Conservation (phyloP, 2,888 invertebrate genomes). For the Coelogynopora nodosa region DNA sequence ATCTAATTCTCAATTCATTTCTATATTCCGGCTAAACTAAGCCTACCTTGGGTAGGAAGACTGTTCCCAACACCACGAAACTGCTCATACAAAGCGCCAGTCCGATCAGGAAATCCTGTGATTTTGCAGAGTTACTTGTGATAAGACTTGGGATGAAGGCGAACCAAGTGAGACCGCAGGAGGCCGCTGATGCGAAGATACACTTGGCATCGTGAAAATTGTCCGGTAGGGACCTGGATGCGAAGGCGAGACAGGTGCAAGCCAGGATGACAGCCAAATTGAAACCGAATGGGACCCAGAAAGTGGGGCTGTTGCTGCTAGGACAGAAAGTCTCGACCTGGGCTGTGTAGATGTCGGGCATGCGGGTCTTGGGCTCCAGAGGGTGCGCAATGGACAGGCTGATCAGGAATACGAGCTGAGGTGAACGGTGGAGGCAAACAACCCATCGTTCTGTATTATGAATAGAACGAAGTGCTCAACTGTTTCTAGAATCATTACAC, state of each 20-base stretch:
- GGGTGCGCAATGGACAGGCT: neutral
- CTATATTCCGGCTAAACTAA: too few species aligned
- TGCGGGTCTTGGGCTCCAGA: neutral
- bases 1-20: too few species aligned
- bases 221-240: neutral
- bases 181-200: neutral
- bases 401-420: neutral
- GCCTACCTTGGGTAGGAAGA: neutral
- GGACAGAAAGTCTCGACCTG: neutral
- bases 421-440: too few species aligned
- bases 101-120: neutral
- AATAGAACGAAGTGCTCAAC: too few species aligned
- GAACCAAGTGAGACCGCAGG: neutral
- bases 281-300: neutral
- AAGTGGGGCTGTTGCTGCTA: neutral
- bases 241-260: neutral
- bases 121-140: neutral
- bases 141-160: neutral
- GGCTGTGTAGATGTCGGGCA: neutral
- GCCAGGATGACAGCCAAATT: neutral
- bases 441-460: too few species aligned
- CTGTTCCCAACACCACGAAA: neutral
- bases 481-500: too few species aligned
- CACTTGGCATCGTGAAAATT: constrained; percentile 26
- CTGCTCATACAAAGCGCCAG: constrained; percentile 33